Conservation (phyloP, 2,888 invertebrate genomes). For the Barypeithes pellucidus region DNA sequence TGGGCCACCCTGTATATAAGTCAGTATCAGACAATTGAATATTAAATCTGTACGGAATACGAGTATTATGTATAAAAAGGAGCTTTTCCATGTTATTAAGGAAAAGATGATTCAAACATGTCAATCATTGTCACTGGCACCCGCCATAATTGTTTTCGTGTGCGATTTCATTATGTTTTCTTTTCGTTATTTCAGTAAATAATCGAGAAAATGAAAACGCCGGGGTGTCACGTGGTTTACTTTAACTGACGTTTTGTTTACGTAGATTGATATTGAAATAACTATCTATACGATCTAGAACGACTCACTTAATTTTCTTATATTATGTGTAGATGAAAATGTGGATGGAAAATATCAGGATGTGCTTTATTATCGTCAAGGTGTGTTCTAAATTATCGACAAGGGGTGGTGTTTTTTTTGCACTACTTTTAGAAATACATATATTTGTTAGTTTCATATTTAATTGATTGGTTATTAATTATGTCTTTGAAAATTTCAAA, state of each 20-base stretch:
- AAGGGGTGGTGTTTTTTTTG: too few relatives aligned
- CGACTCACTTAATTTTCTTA: too few relatives aligned
- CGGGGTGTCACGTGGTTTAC: slow-evolving; percentile 28
- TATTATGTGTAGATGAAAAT: too few relatives aligned
- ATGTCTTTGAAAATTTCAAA: too few relatives aligned
- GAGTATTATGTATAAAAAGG: slow-evolving; percentile 7
- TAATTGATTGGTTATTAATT: too few relatives aligned
- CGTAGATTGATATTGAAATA: slow-evolving; percentile 14
- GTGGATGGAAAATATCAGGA: too few relatives aligned
- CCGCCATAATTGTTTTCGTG: slow-evolving; percentile 47
- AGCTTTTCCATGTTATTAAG: slow-evolving; percentile 25
- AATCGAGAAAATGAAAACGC: slow-evolving; percentile 48
- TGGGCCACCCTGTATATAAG: too few relatives aligned
- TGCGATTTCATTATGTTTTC: slow-evolving; percentile 50
- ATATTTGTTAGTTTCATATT: too few relatives aligned
- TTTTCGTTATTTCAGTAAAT: slow-evolving; percentile 52
- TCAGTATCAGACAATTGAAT: slow-evolving; percentile 22
- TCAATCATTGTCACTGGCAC: slow-evolving; percentile 41
- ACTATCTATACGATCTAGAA: background rate
- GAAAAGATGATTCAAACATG: slow-evolving; percentile 34
- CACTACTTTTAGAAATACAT: too few relatives aligned
- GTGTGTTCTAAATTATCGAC: too few relatives aligned
- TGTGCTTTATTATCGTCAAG: too few relatives aligned
- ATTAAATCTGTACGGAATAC: slow-evolving; percentile 24
- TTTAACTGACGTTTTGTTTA: slow-evolving; percentile 49